phyloP scores from a whole-genome alignment of 2,888 invertebrate genomes.

The Plagiodera versicolora region DNA sequence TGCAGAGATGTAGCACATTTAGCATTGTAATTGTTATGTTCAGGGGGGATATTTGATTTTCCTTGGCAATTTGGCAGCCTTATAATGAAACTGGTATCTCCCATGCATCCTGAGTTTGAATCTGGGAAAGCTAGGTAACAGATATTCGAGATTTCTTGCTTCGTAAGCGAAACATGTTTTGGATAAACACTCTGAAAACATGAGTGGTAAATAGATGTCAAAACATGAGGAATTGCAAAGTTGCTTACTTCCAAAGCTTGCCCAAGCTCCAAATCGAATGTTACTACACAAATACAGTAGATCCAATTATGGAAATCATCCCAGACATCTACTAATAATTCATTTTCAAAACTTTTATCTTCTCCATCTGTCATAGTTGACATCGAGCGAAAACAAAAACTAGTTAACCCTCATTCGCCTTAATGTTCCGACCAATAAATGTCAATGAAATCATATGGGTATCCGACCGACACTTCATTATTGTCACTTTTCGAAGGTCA shows the following conservation, averaged over 20 bases:
- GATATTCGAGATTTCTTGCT: constrained; percentile 88
- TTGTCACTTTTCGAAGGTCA: no score
- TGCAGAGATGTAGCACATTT: constrained; percentile 76
- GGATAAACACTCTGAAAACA: constrained; percentile 77
- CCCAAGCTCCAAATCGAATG: constrained; percentile 97
- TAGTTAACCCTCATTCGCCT: not conserved
- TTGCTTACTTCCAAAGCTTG: constrained; percentile 88
- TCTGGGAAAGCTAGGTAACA: constrained; percentile 99
- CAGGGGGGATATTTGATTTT: constrained; percentile 56
- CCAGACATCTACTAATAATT: constrained; percentile 58
- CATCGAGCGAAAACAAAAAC: constrained; percentile 20
- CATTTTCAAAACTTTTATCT: constrained; percentile 31
- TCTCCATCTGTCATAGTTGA: constrained; percentile 41
- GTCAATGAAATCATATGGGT: no score
- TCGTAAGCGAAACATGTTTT: constrained; percentile 72
- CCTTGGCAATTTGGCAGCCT: constrained; percentile 75
- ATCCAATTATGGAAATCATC: constrained; percentile 89
- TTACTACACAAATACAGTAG: constrained; percentile 96
- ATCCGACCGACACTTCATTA: no score
- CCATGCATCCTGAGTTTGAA: constrained; percentile 98
- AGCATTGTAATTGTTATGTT: constrained; percentile 71
- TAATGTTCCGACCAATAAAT: no score
- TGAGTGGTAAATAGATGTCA: constrained; percentile 16
- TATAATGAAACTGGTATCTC: constrained; percentile 96
- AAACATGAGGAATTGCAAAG: constrained; percentile 4